phyloP scores from a whole-genome alignment of 2,888 invertebrate species.

The Seladonia tumulorum region DNA sequence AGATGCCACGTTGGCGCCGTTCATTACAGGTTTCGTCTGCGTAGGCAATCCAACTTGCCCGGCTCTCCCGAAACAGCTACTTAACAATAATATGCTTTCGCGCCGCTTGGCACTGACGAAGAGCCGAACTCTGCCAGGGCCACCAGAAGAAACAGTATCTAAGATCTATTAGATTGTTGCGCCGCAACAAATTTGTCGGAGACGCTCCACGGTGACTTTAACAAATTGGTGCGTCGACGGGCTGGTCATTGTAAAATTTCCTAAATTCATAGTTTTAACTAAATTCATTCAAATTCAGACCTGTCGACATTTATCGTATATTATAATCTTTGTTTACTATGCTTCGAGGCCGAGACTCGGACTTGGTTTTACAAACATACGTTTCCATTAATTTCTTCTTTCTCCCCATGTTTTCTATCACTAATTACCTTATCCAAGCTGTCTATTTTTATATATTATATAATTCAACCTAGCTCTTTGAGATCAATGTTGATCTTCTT shows the following conservation, averaged over 20 bases:
- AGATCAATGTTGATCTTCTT: too few relatives aligned
- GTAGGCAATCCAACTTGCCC: conserved; percentile 10
- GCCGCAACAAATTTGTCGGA: not conserved
- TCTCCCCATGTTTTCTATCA: too few relatives aligned
- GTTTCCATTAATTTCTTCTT: too few relatives aligned
- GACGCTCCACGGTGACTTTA: not conserved
- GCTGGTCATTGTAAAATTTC: too few relatives aligned
- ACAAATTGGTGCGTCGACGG: not conserved
- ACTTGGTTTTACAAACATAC: too few relatives aligned
- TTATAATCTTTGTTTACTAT: too few relatives aligned
- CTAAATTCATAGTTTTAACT: not conserved
- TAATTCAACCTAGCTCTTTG: too few relatives aligned
- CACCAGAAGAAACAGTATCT: not conserved
- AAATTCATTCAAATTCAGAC: too few relatives aligned
- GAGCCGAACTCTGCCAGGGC: conserved; percentile 39
- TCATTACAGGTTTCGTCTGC: conserved; percentile 40
- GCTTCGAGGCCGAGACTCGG: too few relatives aligned
- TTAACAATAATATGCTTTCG: conserved; percentile 51
- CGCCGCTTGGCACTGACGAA: conserved; percentile 33
- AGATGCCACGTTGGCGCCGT: conserved; percentile 31
- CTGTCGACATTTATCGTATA: too few relatives aligned
- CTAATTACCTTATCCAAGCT: too few relatives aligned
- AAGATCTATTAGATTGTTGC: conserved; percentile 17
- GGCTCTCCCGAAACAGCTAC: conserved; percentile 31
- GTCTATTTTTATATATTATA: too few relatives aligned